Base-by-base conservation (phyloP, 2,888 invertebrate species). In the Limnephilus auricula region DNA sequence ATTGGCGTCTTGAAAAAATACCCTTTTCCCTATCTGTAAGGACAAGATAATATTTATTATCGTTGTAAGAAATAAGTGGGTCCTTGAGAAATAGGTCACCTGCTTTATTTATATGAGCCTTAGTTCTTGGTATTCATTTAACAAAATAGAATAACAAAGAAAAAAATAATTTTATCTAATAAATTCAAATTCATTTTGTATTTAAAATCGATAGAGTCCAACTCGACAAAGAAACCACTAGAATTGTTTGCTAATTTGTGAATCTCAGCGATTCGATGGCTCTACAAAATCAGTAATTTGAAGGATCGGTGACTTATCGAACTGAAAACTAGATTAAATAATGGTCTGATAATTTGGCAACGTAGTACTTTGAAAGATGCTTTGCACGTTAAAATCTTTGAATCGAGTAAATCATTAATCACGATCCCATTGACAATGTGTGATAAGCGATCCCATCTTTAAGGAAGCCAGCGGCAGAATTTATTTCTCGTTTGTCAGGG, bases 401-500 rank as follows among this genome's bases (percentile, higher is more conserved):
- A 65, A n/a, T n/a, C 25, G 65, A 65, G n/a, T 25, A 65, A 65
- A 65, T 25, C 65, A 65, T 65, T 65, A 65, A 65, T 65, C 65
- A 65, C 65, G 65, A 65, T 25, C 6, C n/a, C 40, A 30, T 86
- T 86, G 50, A 86, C 50, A 50, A 30, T 31, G 50, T 50, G 50
- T 32, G 65, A n/a, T 86, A 86, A 65, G 30, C 31, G 65, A n/a
- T n/a, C 40, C 40, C 45, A 34, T n/a, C 37, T 85, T 30, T 40
- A 30, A 40, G 40, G 84, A 85, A 85, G 32, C 34, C 18, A 82
- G 18, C 82, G 80, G 9, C 80, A 82, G 25, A 82, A 85, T 37
- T 40, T 85, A 37, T 40, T 65, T 25, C 25, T 65, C 65, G 25
- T 65, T 65, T 65, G 65, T 65, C 65, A 37, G n/a, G 85, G 25